Evolutionary conservation across 1,140 invertebrate genomes (phyloP).

Genomic region (Cotesia vestalis): DNA sequence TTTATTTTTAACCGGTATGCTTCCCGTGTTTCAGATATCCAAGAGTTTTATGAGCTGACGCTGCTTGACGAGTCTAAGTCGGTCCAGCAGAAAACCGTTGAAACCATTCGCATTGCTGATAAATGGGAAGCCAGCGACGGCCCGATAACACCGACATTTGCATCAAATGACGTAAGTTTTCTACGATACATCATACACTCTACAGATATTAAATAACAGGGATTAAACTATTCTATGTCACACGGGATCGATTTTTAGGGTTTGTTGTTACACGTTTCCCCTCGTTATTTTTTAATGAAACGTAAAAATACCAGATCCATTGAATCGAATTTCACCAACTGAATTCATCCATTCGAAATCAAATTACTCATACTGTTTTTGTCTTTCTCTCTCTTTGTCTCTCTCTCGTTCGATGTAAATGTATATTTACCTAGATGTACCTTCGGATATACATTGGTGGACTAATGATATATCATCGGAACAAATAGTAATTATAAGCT

Average conservation of each 20-base stretch:
- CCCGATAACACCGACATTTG: slow-evolving; percentile 69
- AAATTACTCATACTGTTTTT: too few relatives aligned
- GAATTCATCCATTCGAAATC: too few relatives aligned
- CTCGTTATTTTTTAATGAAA: too few relatives aligned
- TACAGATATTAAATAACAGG: too few relatives aligned
- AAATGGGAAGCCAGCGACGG: slow-evolving; percentile 88
- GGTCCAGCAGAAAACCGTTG: slow-evolving; percentile 93
- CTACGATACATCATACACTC: too few relatives aligned
- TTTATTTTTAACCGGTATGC: slow-evolving; percentile 6
- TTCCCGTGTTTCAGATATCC: slow-evolving; percentile 86
- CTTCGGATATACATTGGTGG: slow-evolving; percentile 43
- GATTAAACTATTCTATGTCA: too few relatives aligned
- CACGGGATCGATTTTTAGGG: too few relatives aligned
- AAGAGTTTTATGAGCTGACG: slow-evolving; percentile 98
- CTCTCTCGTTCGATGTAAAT: background rate
- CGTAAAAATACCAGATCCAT: too few relatives aligned
- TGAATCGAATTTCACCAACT: too few relatives aligned
- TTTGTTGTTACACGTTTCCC: too few relatives aligned
- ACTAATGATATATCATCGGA: slow-evolving; percentile 34
- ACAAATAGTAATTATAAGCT: slow-evolving; percentile 50
- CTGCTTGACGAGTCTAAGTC: slow-evolving; percentile 94
- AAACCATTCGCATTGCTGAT: slow-evolving; percentile 94
- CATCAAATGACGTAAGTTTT: slow-evolving; percentile 72
- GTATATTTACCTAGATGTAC: too few relatives aligned
- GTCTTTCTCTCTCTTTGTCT: too few relatives aligned